A percentile compares a stretch with the other conserved stretches of the same genome.
Evolutionary conservation across 2,113 vertebrate species (phyloP).

Genomic region (Prinia subflava): DNA sequence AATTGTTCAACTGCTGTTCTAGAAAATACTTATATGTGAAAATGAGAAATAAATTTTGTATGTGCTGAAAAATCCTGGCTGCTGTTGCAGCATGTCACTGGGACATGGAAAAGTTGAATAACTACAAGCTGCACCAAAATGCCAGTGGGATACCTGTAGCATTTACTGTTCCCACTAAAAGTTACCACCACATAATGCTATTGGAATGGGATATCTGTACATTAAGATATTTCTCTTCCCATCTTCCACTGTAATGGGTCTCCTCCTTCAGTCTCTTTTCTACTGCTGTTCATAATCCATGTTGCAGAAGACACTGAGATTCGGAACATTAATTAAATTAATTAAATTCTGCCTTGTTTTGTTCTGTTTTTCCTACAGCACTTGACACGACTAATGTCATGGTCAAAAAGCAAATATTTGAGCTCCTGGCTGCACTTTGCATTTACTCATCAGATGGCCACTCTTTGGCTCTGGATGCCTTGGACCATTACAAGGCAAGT

Average conservation of each 20-base stretch:
- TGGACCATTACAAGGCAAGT: slow-evolving; percentile 96
- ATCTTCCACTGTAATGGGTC: neutral
- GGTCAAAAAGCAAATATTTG: slow-evolving; percentile 99
- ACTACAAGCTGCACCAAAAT: neutral
- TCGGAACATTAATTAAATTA: neutral
- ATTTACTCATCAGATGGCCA: slow-evolving; percentile 91
- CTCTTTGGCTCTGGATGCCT: slow-evolving; percentile 85
- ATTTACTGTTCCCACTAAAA: neutral
- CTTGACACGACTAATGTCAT: slow-evolving; percentile 95
- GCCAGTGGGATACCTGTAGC: neutral
- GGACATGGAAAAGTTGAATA: neutral
- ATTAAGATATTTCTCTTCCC: neutral
- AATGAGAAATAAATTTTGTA: neutral
- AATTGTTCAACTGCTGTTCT: slow-evolving; percentile 16
- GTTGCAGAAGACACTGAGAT: neutral
- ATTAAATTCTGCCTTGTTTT: neutral
- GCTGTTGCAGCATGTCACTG: neutral
- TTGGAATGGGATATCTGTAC: neutral
- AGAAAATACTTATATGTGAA: neutral
- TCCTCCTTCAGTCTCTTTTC: neutral
- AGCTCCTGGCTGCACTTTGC: slow-evolving; percentile 92
- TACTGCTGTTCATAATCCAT: neutral
- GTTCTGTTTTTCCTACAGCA: slow-evolving; percentile 70
- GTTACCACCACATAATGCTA: neutral
- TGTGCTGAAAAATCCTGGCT: neutral